Percentiles rank a stretch among this genome's conserved stretches.
Evolutionary conservation across 2,113 vertebrate species (phyloP).

Genomic region (Halcyon senegalensis): DNA sequence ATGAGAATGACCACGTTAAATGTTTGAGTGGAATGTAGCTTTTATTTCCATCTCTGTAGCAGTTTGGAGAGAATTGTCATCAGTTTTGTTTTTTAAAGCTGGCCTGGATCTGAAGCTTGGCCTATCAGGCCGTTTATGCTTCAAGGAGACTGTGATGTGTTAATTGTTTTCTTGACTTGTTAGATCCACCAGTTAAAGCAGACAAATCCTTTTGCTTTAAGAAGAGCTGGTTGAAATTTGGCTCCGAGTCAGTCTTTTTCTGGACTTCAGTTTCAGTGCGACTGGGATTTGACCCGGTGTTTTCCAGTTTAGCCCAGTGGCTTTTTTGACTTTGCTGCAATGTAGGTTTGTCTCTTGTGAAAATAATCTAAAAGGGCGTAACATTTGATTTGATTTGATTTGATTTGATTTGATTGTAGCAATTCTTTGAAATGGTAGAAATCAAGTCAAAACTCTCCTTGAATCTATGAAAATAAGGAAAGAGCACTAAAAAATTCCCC

Average conservation of each 20-base stretch:
- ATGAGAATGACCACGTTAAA: background rate
- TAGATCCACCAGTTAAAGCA: background rate
- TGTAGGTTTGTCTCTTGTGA: background rate
- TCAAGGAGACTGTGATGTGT: background rate
- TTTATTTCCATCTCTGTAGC: background rate
- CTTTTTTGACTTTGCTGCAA: background rate
- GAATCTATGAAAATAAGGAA: background rate
- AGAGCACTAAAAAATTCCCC: background rate
- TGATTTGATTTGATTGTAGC: too few species aligned
- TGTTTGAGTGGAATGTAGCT: background rate
- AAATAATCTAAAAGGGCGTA: background rate
- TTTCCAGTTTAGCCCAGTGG: background rate
- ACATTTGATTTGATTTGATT: background rate
- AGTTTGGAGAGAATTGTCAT: background rate
- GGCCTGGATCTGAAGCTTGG: fast-evolving
- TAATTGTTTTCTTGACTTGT: background rate
- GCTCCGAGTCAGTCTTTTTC: background rate
- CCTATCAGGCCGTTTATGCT: background rate
- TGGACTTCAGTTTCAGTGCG: background rate
- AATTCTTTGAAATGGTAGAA: background rate
- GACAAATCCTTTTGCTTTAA: background rate
- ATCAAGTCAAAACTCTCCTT: background rate
- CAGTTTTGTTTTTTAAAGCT: background rate
- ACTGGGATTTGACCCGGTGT: background rate
- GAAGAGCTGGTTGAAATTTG: background rate